Base-by-base conservation (phyloP, 1,140 invertebrate genomes). In the Caerostris extrusa region DNA sequence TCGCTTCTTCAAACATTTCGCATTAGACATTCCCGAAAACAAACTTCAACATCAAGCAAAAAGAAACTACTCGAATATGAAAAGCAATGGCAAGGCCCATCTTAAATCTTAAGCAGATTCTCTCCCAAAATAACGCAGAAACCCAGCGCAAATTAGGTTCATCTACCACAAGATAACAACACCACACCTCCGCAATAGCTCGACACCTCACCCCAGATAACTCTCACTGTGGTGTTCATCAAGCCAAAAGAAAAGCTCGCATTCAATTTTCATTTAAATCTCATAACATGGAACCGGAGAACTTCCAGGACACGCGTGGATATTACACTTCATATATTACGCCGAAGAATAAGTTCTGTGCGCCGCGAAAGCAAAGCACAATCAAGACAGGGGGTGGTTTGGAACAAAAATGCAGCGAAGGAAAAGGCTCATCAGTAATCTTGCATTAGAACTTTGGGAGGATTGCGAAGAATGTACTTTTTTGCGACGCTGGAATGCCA, bases 251-350 rank as follows among this genome's bases (percentile, higher is more conserved):
- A 87, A 91, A 87, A 57, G 71, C 82, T 56, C 90, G 83, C 91
- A 93, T 93, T 93, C 91, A 93, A 85, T 85, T 91, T 91, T 91
- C 90, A 91, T 91, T 91, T 91, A 81, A 71, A 91, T 82, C 69
- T 91, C 71, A 91, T 81, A 91, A 58, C 58, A 7, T 91, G 14
- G 34, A 50, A 50, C 55, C 61, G 7, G n/a, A 82, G 90, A 91
- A 77, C 71, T 50, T 91, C 56, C 69, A 82, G 86, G 86, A 64
- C 71, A 67, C 86, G 86, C 71, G 57, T 7, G 67, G 55, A 71
- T 56, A 90, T 88, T 88, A 88, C 58, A 88, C 61, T 61, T 77
- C 50, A 81, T 81, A 60, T n/a, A 91, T 81, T 77, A 77, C n/a
- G 55, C n/a, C 53, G 77, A 90, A 71, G 64, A 69, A 90, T 56